phyloP scores from a whole-genome alignment of 2,113 vertebrate species.

The Thryonomys swinderianus region DNA sequence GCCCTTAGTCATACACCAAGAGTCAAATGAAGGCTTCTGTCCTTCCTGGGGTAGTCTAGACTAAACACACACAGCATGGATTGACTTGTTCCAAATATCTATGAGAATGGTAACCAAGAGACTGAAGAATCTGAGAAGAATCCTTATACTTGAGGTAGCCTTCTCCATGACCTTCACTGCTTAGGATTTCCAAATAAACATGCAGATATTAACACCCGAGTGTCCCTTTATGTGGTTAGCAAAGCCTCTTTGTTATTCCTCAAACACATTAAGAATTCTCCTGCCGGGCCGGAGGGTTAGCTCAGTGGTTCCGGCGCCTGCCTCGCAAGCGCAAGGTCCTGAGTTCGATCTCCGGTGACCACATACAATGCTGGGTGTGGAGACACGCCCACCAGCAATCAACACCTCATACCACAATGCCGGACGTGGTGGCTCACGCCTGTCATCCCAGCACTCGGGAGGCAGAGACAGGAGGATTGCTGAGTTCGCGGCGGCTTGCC shows the following conservation, averaged over 20 bases:
- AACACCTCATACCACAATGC: no score
- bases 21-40: neutral
- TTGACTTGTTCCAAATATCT: neutral
- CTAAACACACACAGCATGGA: neutral
- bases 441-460: no score
- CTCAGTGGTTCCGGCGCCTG: no score
- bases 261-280: neutral
- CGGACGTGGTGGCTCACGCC: no score
- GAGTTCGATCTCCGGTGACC: no score
- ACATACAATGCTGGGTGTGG: no score
- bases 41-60: neutral
- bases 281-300: no score
- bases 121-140: neutral
- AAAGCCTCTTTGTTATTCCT: neutral
- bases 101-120: neutral
- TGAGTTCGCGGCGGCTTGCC: no score
- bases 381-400: no score
- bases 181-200: constrained; percentile 30
- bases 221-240: neutral
- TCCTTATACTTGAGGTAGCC: neutral
- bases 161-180: constrained; percentile 13
- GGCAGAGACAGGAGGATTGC: no score
- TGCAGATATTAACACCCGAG: neutral
- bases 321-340: no score
- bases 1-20: neutral